phyloP scores from a whole-genome alignment of 1,140 invertebrate genomes.

The Drosophila lacertosa region DNA sequence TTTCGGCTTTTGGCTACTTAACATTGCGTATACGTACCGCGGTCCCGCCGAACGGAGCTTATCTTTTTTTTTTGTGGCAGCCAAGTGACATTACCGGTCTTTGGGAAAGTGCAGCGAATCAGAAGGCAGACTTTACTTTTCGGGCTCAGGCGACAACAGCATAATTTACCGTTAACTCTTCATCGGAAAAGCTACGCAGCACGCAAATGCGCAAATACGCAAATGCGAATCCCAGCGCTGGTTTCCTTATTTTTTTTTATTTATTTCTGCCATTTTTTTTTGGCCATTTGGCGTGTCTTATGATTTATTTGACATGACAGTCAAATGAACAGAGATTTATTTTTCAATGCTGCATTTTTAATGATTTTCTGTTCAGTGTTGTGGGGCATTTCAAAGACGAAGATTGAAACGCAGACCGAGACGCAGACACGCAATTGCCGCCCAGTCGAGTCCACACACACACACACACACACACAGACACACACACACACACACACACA shows the following conservation, averaged over 20 bases:
- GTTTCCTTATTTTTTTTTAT: constrained; percentile 34
- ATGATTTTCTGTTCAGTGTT: constrained; percentile 49
- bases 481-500: constrained; percentile 14
- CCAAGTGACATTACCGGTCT: constrained; percentile 62
- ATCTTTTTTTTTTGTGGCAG: constrained; percentile 48
- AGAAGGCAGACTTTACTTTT: constrained; percentile 36
- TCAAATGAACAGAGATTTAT: constrained; percentile 78
- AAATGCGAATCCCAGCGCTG: constrained; percentile 38
- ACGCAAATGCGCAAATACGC: constrained; percentile 68
- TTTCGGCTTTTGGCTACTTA: constrained; percentile 41
- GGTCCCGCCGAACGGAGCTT: constrained; percentile 21
- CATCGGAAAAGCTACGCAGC: constrained; percentile 55
- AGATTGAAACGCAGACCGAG: constrained; percentile 35
- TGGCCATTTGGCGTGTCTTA: constrained; percentile 67
- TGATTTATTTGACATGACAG: constrained; percentile 80
- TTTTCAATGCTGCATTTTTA: constrained; percentile 71
- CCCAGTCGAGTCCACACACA: constrained; percentile 16
- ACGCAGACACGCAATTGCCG: constrained; percentile 48
- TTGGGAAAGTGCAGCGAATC: constrained; percentile 68
- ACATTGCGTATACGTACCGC: constrained; percentile 67
- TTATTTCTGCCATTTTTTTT: constrained; percentile 25
- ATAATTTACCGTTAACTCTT: constrained; percentile 77
- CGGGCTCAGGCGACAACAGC: constrained; percentile 57
- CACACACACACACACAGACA: constrained; percentile 18
- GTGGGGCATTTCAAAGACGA: constrained; percentile 46